A percentile compares a stretch with the other conserved stretches of the same genome.
These are phyloP conservation scores for Smutsia temminckii DNA, from an alignment of 2,797 vertebrate species.

Conservation along the genomic window DNA sequence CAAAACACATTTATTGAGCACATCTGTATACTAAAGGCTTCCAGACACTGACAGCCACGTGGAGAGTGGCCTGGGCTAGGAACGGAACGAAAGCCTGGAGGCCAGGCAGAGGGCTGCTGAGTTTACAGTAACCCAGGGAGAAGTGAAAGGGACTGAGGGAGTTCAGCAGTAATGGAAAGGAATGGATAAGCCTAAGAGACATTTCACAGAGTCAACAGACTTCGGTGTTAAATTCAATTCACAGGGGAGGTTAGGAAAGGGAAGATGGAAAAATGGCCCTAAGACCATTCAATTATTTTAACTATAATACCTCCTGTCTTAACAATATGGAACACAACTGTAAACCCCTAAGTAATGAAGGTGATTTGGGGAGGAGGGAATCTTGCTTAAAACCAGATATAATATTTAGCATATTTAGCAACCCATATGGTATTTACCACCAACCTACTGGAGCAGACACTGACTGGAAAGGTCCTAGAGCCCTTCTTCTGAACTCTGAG, in stretches of 20 bases:
- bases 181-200: not conserved
- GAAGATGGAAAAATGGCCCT: not conserved
- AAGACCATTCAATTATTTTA: not conserved
- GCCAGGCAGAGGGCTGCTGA: not conserved
- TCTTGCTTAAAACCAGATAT: conserved; percentile 3
- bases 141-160: not conserved
- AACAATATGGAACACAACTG: not conserved
- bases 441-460: not conserved
- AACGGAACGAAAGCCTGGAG: not conserved
- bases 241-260: not conserved
- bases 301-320: not conserved
- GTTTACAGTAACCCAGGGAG: not conserved
- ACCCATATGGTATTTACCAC: not conserved
- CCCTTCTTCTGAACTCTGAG: not conserved
- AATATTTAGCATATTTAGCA: conserved; percentile 14
- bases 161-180: not conserved
- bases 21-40: not conserved
- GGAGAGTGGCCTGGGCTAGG: not conserved
- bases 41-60: not conserved
- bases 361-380: not conserved
- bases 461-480: not conserved
- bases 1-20: not conserved
- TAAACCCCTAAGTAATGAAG: not conserved
- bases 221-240: not conserved
- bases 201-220: not conserved